These are phyloP conservation scores for Brachionus manjavacas DNA, from an alignment of 1,140 invertebrate species.

Conservation along the genomic window DNA sequence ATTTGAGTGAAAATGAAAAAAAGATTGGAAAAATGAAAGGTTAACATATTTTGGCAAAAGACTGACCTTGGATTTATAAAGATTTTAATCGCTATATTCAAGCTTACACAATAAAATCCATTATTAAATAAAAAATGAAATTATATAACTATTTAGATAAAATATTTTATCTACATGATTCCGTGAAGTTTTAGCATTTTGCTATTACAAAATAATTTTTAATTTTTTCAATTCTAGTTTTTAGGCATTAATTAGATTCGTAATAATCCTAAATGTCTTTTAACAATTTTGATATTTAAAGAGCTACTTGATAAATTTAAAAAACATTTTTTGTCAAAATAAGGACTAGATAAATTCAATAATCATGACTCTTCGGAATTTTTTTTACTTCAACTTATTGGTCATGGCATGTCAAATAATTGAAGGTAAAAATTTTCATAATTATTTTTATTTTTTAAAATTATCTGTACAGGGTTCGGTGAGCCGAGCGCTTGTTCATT, in stretches of 20 bases:
- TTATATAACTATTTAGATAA: conserved; percentile 25
- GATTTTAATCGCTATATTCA: neutral
- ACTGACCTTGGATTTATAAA: conserved; percentile 20
- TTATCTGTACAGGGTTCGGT: neutral
- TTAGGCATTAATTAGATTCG: conserved; percentile 4
- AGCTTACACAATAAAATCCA: conserved; percentile 6
- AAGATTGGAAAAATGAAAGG: conserved; percentile 6
- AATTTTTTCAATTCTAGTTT: neutral
- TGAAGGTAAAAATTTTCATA: neutral
- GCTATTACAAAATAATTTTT: neutral
- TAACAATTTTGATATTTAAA: neutral
- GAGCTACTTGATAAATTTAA: neutral
- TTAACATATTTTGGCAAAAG: conserved; percentile 9
- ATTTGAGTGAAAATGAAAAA: neutral
- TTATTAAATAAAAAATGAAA: conserved; percentile 1
- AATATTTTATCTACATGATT: conserved; percentile 20
- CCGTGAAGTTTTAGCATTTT: neutral
- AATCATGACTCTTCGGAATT: neutral
- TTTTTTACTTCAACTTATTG: neutral
- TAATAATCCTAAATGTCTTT: conserved; percentile 22
- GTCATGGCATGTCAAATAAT: neutral
- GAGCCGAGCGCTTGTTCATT: neutral
- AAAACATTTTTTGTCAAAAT: neutral
- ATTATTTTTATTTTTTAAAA: neutral
- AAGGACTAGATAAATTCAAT: neutral